Percentiles rank a stretch among this genome's conserved stretches.
These are phyloP conservation scores for Heterodera filipjevi DNA, from an alignment of 2,888 invertebrate genomes.

Conservation along the genomic window DNA sequence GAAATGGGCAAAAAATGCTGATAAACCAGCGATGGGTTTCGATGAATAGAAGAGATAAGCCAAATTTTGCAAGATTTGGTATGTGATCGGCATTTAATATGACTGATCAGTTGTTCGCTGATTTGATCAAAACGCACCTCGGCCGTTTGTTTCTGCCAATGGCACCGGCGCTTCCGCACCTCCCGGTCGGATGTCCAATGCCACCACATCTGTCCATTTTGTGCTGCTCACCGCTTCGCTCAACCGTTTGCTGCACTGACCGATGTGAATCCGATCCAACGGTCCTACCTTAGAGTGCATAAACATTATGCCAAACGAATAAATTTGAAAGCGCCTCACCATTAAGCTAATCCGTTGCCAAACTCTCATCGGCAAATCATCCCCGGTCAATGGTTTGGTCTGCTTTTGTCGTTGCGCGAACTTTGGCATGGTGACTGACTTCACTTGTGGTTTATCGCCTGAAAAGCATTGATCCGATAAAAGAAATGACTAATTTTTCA, in stretches of 20 bases:
- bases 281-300: slow-evolving; percentile 10
- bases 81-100: too few relatives aligned
- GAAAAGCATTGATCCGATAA: not conserved
- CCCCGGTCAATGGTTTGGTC: not conserved
- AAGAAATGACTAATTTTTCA: too few relatives aligned
- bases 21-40: too few relatives aligned
- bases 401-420: not conserved
- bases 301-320: not conserved
- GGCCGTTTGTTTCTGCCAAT: not conserved
- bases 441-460: not conserved
- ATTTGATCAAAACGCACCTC: not conserved
- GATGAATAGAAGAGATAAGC: too few relatives aligned
- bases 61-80: too few relatives aligned
- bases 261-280: slow-evolving; percentile 34
- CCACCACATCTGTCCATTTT: slow-evolving; percentile 28
- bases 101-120: not conserved
- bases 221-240: slow-evolving; percentile 13
- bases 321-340: not conserved
- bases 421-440: not conserved
- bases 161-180: not conserved
- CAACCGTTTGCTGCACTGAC: slow-evolving; percentile 28
- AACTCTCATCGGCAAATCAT: not conserved
- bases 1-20: too few relatives aligned
- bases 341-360: not conserved
- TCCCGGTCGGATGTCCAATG: slow-evolving; percentile 27